Conservation (phyloP, 2,797 vertebrate genomes). For the Caiman crocodilus region DNA sequence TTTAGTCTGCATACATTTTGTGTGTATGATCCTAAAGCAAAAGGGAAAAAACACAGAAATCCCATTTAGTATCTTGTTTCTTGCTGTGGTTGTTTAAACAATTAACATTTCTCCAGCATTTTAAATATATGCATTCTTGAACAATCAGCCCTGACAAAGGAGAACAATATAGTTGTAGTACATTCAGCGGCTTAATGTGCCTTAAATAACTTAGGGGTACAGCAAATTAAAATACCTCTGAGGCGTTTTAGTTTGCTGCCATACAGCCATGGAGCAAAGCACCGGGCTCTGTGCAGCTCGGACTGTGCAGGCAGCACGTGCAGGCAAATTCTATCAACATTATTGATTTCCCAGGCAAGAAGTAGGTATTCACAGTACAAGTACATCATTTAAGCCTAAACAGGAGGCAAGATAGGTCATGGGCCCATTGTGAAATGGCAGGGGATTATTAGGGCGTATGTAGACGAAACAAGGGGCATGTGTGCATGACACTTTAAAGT, state of each 20-base stretch:
- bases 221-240: no score
- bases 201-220: no score
- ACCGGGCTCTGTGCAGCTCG: no score
- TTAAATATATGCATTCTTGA: background rate
- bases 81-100: background rate
- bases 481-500: no score
- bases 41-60: constrained; percentile 25
- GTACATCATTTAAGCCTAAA: background rate
- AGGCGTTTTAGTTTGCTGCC: no score
- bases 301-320: no score
- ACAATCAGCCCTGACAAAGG: background rate
- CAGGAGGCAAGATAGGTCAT: background rate
- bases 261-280: no score
- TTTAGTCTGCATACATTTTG: background rate
- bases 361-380: background rate
- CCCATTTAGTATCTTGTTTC: background rate
- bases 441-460: no score
- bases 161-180: background rate
- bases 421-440: background rate
- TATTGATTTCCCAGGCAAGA: background rate
- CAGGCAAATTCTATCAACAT: background rate
- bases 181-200: no score
- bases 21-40: background rate
- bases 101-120: background rate
- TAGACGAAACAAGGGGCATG: no score